Evolutionary conservation across 1,140 invertebrate genomes (phyloP).

Genomic region (Drosophila erecta): DNA sequence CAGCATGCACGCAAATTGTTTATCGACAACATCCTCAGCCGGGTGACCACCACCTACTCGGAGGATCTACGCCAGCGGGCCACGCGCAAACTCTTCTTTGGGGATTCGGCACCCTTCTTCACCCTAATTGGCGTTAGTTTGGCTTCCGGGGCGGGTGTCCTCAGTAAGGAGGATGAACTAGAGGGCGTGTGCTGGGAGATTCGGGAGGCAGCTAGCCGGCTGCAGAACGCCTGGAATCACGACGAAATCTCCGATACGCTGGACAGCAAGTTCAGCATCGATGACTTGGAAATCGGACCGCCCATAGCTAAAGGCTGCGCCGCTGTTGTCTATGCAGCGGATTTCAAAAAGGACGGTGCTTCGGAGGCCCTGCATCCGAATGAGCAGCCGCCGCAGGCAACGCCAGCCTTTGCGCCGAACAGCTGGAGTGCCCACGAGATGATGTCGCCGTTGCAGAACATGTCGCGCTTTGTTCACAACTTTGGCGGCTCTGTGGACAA

Average conservation of each 20-base stretch:
- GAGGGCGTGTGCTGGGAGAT: constrained; percentile 93
- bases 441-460: constrained; percentile 83
- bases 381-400: background rate
- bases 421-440: constrained; percentile 46
- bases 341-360: constrained; percentile 76
- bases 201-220: constrained; percentile 88
- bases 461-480: constrained; percentile 82
- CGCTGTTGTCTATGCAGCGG: constrained; percentile 92
- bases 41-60: constrained; percentile 88
- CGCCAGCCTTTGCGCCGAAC: constrained; percentile 13
- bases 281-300: constrained; percentile 89
- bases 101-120: constrained; percentile 90
- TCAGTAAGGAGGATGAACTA: constrained; percentile 92
- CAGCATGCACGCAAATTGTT: constrained; percentile 88
- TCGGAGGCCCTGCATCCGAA: background rate
- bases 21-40: constrained; percentile 89
- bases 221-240: constrained; percentile 87
- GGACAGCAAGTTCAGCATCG: constrained; percentile 85
- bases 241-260: constrained; percentile 84
- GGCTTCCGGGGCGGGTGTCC: constrained; percentile 89
- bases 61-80: constrained; percentile 87
- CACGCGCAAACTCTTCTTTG: constrained; percentile 87
- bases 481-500: constrained; percentile 83
- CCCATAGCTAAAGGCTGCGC: constrained; percentile 93
- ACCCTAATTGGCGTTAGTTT: constrained; percentile 91